Percentiles rank a stretch among this genome's conserved stretches.
These are phyloP conservation scores for Pangasius krempfi DNA, from an alignment of 2,797 vertebrate species.

Conservation along the genomic window DNA sequence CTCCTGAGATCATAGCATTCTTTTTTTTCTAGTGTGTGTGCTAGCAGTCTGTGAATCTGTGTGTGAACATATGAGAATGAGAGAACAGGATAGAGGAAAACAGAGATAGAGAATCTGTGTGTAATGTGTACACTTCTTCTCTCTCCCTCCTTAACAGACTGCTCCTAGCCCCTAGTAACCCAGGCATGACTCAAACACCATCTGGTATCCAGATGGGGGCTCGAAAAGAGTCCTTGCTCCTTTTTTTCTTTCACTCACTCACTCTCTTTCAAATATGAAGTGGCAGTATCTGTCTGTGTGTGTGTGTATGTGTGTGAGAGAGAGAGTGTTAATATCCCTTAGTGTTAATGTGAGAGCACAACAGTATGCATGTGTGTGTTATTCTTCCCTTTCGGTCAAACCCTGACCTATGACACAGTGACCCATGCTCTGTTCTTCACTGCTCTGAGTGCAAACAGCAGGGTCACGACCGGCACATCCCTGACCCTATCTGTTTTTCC, in stretches of 20 bases:
- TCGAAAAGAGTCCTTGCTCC: conserved; percentile 43
- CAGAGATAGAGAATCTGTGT: conserved; percentile 46
- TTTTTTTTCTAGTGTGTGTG: conserved; percentile 48
- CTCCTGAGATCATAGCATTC: conserved; percentile 53
- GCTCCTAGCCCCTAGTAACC: conserved; percentile 64
- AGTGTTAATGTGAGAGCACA: conserved; percentile 48
- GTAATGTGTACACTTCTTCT: conserved; percentile 28
- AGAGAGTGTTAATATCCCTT: conserved; percentile 45
- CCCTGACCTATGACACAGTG: conserved; percentile 53
- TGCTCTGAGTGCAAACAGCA: conserved; percentile 54
- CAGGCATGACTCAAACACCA: conserved; percentile 66
- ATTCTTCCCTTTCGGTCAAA: conserved; percentile 50
- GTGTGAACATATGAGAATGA: conserved; percentile 51
- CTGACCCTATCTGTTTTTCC: conserved; percentile 59
- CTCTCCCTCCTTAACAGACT: conserved; percentile 55
- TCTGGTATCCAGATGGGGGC: conserved; percentile 67
- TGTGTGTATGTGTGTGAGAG: not conserved
- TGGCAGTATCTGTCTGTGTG: conserved; percentile 18
- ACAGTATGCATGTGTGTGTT: conserved; percentile 42
- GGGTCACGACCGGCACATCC: conserved; percentile 49
- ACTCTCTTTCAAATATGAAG: conserved; percentile 51
- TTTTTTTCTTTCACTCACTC: conserved; percentile 46
- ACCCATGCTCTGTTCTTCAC: conserved; percentile 49
- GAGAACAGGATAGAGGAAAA: conserved; percentile 44
- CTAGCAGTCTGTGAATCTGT: conserved; percentile 41